Evolutionary conservation across 2,797 vertebrate species (phyloP).

Genomic region (Gymnothorax javanicus): DNA sequence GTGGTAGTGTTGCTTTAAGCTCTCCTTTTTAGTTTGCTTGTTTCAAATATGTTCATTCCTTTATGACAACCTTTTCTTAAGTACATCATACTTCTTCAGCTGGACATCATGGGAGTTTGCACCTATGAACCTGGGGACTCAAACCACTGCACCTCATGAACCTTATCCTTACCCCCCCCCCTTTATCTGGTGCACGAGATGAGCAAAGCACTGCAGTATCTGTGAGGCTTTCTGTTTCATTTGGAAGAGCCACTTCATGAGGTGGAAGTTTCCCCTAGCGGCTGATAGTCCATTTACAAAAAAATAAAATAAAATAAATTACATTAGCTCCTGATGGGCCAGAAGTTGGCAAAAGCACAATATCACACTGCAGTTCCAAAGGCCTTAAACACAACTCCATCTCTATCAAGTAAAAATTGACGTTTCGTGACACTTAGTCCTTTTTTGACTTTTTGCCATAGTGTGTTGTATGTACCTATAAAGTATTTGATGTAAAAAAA

Average conservation of each 20-base stretch:
- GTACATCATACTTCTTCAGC: neutral
- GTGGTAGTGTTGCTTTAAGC: neutral
- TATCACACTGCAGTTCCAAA: slow-evolving; percentile 79
- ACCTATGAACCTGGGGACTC: neutral
- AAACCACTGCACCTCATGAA: neutral
- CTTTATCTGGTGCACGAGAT: neutral
- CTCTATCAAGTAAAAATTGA: slow-evolving; percentile 40
- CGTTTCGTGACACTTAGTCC: too few species aligned
- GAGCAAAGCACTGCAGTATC: neutral
- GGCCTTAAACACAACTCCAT: slow-evolving; percentile 73
- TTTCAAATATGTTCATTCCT: too few species aligned
- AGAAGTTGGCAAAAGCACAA: slow-evolving; percentile 76
- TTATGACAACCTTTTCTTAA: neutral
- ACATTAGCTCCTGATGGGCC: slow-evolving; percentile 55
- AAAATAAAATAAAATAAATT: slow-evolving; percentile 18
- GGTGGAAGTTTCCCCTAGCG: slow-evolving; percentile 34
- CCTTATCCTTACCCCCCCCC: too few species aligned
- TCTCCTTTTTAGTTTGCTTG: neutral
- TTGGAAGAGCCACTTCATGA: neutral
- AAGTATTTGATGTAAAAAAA: too few species aligned
- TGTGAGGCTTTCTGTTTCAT: neutral
- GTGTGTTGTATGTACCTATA: too few species aligned
- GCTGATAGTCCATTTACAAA: slow-evolving; percentile 25
- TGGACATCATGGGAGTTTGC: neutral
- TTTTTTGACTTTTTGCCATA: too few species aligned